phyloP scores from a whole-genome alignment of 2,113 vertebrate genomes.

The Brienomyrus longianalis region DNA sequence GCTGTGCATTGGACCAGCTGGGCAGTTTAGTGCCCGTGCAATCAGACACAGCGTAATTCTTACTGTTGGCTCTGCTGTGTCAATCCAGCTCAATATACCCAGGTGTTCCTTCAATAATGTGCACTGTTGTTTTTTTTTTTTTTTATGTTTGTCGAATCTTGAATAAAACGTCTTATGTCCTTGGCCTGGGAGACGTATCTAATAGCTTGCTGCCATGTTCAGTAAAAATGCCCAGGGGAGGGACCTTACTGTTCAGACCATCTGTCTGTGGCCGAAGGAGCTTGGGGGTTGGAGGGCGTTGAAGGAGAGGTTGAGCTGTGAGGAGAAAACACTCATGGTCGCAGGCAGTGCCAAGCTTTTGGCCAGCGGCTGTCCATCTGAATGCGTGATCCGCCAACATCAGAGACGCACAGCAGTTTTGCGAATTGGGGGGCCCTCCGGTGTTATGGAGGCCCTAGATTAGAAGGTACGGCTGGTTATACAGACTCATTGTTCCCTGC shows the following conservation, averaged over 20 bases:
- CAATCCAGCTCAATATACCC: neutral
- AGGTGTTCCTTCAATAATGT: neutral
- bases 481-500: neutral
- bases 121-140: neutral
- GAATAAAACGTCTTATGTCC: neutral
- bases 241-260: neutral
- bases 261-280: neutral
- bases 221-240: slow-evolving; percentile 6
- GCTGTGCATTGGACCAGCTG: neutral
- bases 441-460: neutral
- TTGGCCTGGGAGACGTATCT: neutral
- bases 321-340: neutral
- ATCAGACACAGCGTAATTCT: neutral
- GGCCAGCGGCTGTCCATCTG: neutral
- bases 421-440: neutral
- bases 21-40: neutral
- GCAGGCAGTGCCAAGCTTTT: neutral
- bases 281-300: neutral
- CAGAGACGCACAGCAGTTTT: no score
- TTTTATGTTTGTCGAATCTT: neutral
- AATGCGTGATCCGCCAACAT: neutral
- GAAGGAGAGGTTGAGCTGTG: neutral
- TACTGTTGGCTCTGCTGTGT: neutral
- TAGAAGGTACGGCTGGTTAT: neutral
- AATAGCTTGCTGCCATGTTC: neutral